phyloP scores from a whole-genome alignment of 2,888 invertebrate genomes.

The Coleophora deauratella region DNA sequence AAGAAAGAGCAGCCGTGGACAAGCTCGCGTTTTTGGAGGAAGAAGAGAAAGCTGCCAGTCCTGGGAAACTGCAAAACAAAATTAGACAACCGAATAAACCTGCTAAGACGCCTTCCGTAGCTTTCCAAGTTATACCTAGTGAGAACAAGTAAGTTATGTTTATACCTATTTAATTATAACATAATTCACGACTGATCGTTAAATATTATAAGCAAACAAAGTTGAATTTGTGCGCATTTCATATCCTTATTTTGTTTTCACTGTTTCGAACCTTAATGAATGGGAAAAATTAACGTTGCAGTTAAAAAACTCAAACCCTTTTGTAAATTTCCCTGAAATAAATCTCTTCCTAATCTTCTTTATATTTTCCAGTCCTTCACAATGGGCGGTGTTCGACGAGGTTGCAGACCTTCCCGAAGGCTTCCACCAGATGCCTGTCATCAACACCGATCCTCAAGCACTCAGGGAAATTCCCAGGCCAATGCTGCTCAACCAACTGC shows the following conservation, averaged over 20 bases:
- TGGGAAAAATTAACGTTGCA: too few relatives aligned
- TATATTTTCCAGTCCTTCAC: slow-evolving; percentile 49
- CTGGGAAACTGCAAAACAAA: slow-evolving; percentile 25
- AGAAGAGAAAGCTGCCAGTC: slow-evolving; percentile 28
- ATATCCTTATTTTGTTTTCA: too few relatives aligned
- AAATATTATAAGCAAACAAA: too few relatives aligned
- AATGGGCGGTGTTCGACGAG: slow-evolving; percentile 66
- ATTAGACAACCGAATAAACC: slow-evolving; percentile 36
- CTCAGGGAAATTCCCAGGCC: slow-evolving; percentile 60
- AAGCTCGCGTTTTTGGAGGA: slow-evolving; percentile 40
- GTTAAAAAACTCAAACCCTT: too few relatives aligned
- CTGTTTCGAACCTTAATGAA: too few relatives aligned
- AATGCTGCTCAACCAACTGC: slow-evolving; percentile 31
- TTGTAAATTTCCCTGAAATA: too few relatives aligned
- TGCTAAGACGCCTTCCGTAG: slow-evolving; percentile 57
- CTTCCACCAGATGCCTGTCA: slow-evolving; percentile 46
- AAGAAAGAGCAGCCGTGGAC: slow-evolving; percentile 48
- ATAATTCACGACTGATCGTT: too few relatives aligned
- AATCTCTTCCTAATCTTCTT: not conserved
- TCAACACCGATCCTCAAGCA: slow-evolving; percentile 54
- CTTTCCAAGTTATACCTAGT: slow-evolving; percentile 66
- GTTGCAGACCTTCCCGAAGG: slow-evolving; percentile 41
- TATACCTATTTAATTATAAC: not conserved
- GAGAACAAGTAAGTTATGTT: slow-evolving; percentile 52
- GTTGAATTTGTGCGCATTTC: too few relatives aligned